phyloP scores from a whole-genome alignment of 2,888 invertebrate species.

The Patella caerulea region DNA sequence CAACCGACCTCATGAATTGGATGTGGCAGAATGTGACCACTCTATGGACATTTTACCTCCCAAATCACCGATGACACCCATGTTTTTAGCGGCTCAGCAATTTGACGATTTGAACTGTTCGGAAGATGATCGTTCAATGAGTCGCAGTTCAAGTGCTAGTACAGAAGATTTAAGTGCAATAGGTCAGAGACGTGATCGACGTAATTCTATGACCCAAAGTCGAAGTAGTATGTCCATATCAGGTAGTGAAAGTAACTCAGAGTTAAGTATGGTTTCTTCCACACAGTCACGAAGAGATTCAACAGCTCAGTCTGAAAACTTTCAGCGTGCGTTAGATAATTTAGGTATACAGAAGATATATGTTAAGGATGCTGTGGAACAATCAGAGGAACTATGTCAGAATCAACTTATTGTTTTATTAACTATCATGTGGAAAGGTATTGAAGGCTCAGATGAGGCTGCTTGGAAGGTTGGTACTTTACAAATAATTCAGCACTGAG shows the following conservation, averaged over 20 bases:
- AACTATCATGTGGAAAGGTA: slow-evolving; percentile 77
- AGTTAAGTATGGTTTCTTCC: slow-evolving; percentile 8
- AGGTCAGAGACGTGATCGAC: slow-evolving; percentile 36
- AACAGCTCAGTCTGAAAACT: slow-evolving; percentile 41
- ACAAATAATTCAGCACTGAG: not conserved
- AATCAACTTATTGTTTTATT: slow-evolving; percentile 76
- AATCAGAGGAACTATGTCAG: slow-evolving; percentile 76
- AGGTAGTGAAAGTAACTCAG: slow-evolving; percentile 21
- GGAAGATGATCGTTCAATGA: slow-evolving; percentile 51
- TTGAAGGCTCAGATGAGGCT: slow-evolving; percentile 75
- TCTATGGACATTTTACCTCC: slow-evolving; percentile 14
- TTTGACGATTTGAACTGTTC: slow-evolving; percentile 47
- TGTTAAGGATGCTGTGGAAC: slow-evolving; percentile 53
- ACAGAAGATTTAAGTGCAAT: slow-evolving; percentile 57
- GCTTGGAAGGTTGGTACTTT: slow-evolving; percentile 75
- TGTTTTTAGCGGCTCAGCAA: slow-evolving; percentile 47
- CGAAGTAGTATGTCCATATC: slow-evolving; percentile 20
- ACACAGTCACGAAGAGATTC: slow-evolving; percentile 28
- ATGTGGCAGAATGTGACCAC: not conserved
- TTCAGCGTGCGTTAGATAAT: slow-evolving; percentile 53
- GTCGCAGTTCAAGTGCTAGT: slow-evolving; percentile 64
- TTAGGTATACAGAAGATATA: slow-evolving; percentile 55
- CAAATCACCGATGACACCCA: slow-evolving; percentile 49
- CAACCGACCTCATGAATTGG: not conserved
- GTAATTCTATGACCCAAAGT: slow-evolving; percentile 22